Evolutionary conservation across 2,113 vertebrate genomes (phyloP), one percentile per base, ranked within the genome.

Genomic region (Pongo abelii): DNA sequence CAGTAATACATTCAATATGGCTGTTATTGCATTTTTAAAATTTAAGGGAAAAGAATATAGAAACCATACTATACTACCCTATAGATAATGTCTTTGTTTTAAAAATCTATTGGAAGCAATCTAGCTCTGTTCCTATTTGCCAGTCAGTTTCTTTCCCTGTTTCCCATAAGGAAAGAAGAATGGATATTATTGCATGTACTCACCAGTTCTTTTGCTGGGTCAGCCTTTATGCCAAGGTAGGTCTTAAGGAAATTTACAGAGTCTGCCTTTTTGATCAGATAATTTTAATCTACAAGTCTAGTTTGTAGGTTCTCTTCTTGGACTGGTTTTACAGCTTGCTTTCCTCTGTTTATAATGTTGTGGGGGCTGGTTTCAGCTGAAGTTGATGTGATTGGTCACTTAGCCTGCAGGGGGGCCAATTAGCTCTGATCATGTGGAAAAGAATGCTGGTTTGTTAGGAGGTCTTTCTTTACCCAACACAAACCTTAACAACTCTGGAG

Each of bases 321-420:
- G 95, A 98, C 98, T 98, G 98, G 98, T 95, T 98, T 98, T 98
- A 97, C 98, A 89, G 98, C 98, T 98, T 98, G 98, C 97, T 98
- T 98, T 99, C 97, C 98, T 97, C 92, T 97, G 98, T 99, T 99
- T 99, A 98, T 99, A 99, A 98, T 98, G 98, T 98, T 95, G 97
- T 93, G 98, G 97, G 98, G 98, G 98, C 94, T 98, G 98, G 98
- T 98, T 98, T 97, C 77, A 92, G 98, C 98, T 98, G 98, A 99
- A 98, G 99, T 98, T 99, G 99, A 99, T 99, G 98, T 98, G 99
- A 99, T 99, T 99, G 99, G 99, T 99, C 99, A 99, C 98, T 99
- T 99, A 99, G 98, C 99, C 99, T 99, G 99, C 99, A 99, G 99
- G 99, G 98, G 98, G 99, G 99, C 99, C 77, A 99, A 99, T 99